A percentile compares a stretch with the other conserved stretches of the same genome.
Evolutionary conservation across 1,140 invertebrate species (phyloP).

Genomic region (Drosophila lacteicornis): DNA sequence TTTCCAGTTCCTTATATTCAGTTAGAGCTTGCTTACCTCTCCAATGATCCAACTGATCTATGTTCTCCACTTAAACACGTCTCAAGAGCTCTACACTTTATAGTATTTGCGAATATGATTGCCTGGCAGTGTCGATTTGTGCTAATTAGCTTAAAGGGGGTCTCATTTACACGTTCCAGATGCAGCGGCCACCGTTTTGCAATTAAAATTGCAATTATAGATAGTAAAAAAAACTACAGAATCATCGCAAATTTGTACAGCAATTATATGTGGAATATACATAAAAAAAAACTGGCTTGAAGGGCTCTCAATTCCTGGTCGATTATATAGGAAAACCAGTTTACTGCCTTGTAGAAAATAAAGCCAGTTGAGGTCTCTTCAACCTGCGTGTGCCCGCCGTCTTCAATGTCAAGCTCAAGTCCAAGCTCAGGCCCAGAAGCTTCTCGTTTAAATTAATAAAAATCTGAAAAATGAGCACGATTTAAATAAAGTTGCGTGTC

Average conservation of each 20-base stretch:
- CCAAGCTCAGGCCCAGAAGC: slow-evolving; percentile 12
- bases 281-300: slow-evolving; percentile 1
- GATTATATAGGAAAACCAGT: slow-evolving; percentile 40
- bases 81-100: not conserved
- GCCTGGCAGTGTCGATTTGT: slow-evolving; percentile 37
- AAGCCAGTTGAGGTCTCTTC: slow-evolving; percentile 28
- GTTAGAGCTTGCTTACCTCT: not conserved
- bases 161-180: slow-evolving; percentile 37
- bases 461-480: slow-evolving; percentile 63
- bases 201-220: slow-evolving; percentile 48
- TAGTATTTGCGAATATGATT: slow-evolving; percentile 9
- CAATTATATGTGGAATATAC: slow-evolving; percentile 36
- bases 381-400: slow-evolving; percentile 9
- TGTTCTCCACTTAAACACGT: slow-evolving; percentile 38
- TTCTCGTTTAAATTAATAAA: slow-evolving; percentile 65
- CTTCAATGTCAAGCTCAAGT: slow-evolving; percentile 56
- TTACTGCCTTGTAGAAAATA: slow-evolving; percentile 18
- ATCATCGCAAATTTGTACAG: slow-evolving; percentile 23
- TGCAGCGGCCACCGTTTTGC: slow-evolving; percentile 28
- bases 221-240: slow-evolving; percentile 3
- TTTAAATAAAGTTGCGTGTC: slow-evolving; percentile 75
- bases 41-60: not conserved
- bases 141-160: slow-evolving; percentile 50
- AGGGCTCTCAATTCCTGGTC: slow-evolving; percentile 42
- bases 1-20: not conserved